phyloP scores from a whole-genome alignment of 92 coral and sea anemone species.

The Zoanthus gigantus region DNA sequence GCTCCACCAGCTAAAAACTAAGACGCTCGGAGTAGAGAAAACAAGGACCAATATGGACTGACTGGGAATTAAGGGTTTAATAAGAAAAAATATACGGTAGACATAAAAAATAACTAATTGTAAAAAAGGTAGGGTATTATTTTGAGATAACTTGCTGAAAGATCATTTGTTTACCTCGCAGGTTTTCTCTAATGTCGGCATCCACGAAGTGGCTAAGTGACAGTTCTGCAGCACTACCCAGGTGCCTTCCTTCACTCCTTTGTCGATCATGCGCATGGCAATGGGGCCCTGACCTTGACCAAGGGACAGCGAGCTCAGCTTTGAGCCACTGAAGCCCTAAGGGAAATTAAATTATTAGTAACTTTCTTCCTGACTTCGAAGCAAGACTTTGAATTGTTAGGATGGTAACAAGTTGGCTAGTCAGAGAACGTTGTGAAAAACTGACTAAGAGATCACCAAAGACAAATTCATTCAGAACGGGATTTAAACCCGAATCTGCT shows the following conservation, averaged over 20 bases:
- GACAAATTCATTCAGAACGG: not conserved
- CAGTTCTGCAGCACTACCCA: slow-evolving; percentile 99
- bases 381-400: not conserved
- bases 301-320: slow-evolving; percentile 95
- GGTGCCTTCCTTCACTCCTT: slow-evolving; percentile 96
- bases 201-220: slow-evolving; percentile 98
- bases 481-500: not conserved
- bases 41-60: no score
- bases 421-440: not conserved
- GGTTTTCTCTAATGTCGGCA: slow-evolving; percentile 98
- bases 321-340: slow-evolving; percentile 98
- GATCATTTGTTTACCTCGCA: slow-evolving; percentile 75
- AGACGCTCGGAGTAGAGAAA: no score
- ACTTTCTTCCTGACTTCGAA: not conserved
- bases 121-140: no score
- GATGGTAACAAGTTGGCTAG: not conserved
- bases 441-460: not conserved
- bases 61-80: no score
- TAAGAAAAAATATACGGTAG: no score
- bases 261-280: slow-evolving; percentile 99
- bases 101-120: no score
- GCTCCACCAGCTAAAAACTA: no score
- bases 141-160: no score
- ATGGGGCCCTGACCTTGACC: slow-evolving; percentile 99
- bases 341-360: not conserved